Evolutionary conservation across 1,140 invertebrate species (phyloP), one percentile per base, ranked within the genome.

Genomic region (Helicoverpa zea): DNA sequence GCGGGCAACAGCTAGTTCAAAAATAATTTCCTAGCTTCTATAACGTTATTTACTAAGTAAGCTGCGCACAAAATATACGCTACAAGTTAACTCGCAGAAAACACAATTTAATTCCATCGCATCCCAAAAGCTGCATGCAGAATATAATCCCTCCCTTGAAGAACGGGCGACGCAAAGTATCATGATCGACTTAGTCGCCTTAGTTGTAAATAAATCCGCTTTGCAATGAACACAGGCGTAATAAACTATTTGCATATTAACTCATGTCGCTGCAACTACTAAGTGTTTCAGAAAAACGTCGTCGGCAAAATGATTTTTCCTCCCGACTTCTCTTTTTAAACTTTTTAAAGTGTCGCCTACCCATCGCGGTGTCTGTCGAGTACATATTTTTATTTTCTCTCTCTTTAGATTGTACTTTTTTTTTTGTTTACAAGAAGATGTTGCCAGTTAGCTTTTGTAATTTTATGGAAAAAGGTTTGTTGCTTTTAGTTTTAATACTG

Each of bases 231-330:
- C 66, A 74, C 78, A 80, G n/a, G 79, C 76, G 70, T 51, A 75
- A 78, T 81, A 79, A 84, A 84, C 82, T 79, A 81, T 81, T 84
- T 84, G 74, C 79, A 84, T 84, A 81, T 70, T 79, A 81, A 76
- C 73, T 64, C 77, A 76, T 59, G 76, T 79, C 59, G 63, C 56
- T 58, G 51, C 75, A 16, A 51, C 58, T 30, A 35, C 7, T 47
- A 30, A 68, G 30, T 72, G 77, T 79, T 80, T 73, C 59, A 74
- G 68, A 74, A 80, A 80, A 80, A 72, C 54, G 77, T 72, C 56
- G 66, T 66, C 56, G 63, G 13, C 9, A 52, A 79, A 80, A 80
- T 80, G 58, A 64, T 75, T 82, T 68, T 72, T 72, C 58, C 49
- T 52, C 18, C 56, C 18, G 35, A 51, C 61, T 70, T 81, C 11